Evolutionary conservation across 2,888 invertebrate genomes (phyloP).

Genomic region (Ectobius pallidus): DNA sequence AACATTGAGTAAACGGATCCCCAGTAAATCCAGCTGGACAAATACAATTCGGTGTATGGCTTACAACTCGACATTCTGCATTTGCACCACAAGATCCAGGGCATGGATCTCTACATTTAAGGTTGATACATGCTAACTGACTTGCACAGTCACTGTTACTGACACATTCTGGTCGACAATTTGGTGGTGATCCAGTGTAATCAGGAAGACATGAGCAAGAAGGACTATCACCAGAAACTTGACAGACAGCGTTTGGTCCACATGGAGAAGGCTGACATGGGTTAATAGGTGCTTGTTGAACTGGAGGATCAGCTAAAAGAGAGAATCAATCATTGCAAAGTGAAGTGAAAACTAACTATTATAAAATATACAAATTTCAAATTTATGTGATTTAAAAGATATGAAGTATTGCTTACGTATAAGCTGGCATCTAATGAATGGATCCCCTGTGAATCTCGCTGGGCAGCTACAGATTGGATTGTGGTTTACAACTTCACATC

Average conservation of each 20-base stretch:
- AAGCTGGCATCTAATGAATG: conserved; percentile 69
- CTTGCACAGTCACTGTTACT: conserved; percentile 56
- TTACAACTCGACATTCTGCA: conserved; percentile 51
- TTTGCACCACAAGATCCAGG: conserved; percentile 55
- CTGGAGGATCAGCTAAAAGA: conserved; percentile 6
- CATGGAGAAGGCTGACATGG: conserved; percentile 49
- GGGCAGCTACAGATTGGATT: conserved; percentile 80
- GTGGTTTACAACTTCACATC: conserved; percentile 77
- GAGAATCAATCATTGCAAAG: no score
- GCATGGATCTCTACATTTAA: conserved; percentile 57
- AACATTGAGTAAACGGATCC: conserved; percentile 51
- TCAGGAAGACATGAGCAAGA: conserved; percentile 60
- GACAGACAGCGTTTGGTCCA: conserved; percentile 64
- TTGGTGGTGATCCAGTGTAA: conserved; percentile 57
- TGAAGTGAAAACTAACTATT: conserved; percentile 32
- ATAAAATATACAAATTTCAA: conserved; percentile 5
- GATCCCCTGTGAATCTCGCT: conserved; percentile 73
- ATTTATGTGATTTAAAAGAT: neutral
- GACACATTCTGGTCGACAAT: conserved; percentile 57
- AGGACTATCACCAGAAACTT: conserved; percentile 60
- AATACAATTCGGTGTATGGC: conserved; percentile 53
- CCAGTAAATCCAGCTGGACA: conserved; percentile 54
- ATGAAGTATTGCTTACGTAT: conserved; percentile 58
- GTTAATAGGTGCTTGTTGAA: conserved; percentile 24
- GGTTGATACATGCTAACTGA: conserved; percentile 53